Evolutionary conservation across 2,888 invertebrate species (phyloP).

Genomic region (Stenodera caucasica): DNA sequence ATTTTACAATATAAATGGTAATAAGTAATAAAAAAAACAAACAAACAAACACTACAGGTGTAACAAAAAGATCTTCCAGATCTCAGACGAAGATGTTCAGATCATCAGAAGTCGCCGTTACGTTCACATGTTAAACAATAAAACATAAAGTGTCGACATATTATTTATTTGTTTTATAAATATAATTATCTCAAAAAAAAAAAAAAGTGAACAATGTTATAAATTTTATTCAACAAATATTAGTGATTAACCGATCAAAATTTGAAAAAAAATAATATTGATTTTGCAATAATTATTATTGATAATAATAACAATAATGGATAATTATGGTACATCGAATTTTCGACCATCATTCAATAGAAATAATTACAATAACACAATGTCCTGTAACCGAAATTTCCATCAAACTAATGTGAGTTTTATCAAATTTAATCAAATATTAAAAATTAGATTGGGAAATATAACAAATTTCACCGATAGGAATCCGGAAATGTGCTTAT

Average conservation of each 20-base stretch:
- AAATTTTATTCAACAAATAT: neutral
- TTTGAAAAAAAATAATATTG: neutral
- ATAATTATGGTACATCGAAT: conserved; percentile 40
- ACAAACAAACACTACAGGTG: conserved; percentile 25
- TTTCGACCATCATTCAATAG: conserved; percentile 34
- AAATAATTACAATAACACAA: conserved; percentile 37
- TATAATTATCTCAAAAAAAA: neutral
- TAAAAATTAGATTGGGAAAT: neutral
- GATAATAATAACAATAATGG: conserved; percentile 31
- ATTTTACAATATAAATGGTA: too few relatives aligned
- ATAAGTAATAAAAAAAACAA: too few relatives aligned
- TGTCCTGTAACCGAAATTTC: conserved; percentile 33
- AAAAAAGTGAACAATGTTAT: neutral
- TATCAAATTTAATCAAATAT: neutral
- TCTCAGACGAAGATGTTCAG: conserved; percentile 21
- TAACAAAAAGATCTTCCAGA: conserved; percentile 24
- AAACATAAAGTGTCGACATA: neutral
- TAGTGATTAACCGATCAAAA: conserved; percentile 8
- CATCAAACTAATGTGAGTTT: conserved; percentile 38
- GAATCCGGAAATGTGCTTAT: too few relatives aligned
- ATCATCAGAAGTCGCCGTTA: conserved; percentile 27
- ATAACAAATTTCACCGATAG: neutral
- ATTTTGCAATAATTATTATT: conserved; percentile 17
- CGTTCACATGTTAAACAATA: conserved; percentile 24
- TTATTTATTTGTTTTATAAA: neutral